These are phyloP conservation scores for Nannoperca australis DNA, from an alignment of 2,797 vertebrate species.

Conservation along the genomic window DNA sequence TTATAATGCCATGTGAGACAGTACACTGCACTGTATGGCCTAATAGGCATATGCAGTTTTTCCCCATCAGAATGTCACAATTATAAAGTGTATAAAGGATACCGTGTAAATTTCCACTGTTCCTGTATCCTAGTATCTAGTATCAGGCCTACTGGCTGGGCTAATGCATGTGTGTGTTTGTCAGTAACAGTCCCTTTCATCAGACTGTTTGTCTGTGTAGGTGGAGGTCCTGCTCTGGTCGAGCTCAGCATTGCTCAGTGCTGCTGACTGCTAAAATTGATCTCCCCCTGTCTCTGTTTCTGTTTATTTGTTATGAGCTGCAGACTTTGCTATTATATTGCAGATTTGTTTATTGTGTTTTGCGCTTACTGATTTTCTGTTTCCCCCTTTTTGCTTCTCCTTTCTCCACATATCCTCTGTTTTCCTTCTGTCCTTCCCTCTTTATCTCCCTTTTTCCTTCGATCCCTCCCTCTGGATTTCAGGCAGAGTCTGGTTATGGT, in stretches of 20 bases:
- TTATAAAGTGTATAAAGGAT: background rate
- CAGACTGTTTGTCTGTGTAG: constrained; percentile 57
- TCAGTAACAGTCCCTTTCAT: constrained; percentile 28
- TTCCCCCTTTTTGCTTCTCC: background rate
- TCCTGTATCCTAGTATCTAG: background rate
- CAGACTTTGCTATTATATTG: constrained; percentile 26
- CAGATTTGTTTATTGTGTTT: constrained; percentile 26
- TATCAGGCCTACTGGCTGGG: background rate
- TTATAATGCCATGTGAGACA: constrained; percentile 8
- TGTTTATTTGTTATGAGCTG: constrained; percentile 29
- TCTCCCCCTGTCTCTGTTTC: background rate
- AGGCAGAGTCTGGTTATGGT: constrained; percentile 98
- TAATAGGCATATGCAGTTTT: background rate
- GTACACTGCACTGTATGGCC: background rate
- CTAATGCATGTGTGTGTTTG: constrained; percentile 19
- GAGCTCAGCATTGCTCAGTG: constrained; percentile 51
- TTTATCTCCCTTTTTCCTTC: background rate
- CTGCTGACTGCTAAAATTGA: constrained; percentile 34
- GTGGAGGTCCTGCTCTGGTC: constrained; percentile 42
- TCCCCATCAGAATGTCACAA: constrained; percentile 8
- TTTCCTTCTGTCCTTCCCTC: background rate
- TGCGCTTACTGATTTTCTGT: constrained; percentile 21
- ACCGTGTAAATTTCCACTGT: constrained; percentile 11
- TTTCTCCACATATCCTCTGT: background rate
- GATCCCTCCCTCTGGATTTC: constrained; percentile 24